Conservation (phyloP, 2,888 invertebrate genomes). For the Acrobasis repandana region DNA sequence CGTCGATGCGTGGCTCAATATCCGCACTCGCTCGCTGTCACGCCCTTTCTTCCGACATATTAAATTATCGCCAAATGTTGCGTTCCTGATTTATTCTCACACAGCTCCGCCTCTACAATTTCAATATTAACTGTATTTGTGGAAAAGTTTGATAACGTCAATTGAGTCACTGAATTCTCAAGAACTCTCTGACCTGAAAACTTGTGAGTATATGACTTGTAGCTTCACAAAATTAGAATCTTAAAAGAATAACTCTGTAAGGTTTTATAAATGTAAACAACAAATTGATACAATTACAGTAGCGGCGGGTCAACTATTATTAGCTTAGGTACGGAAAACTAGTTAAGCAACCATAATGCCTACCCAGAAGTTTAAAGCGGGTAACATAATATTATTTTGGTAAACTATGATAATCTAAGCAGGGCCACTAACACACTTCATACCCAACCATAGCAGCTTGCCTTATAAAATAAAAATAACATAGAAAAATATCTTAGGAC, state of each 20-base stretch:
- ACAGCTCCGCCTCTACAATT: constrained; percentile 34
- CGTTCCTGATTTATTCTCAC: constrained; percentile 57
- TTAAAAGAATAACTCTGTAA: too few species aligned
- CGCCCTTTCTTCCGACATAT: constrained; percentile 58
- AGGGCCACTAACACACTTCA: constrained; percentile 10
- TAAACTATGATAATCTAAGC: constrained; percentile 16
- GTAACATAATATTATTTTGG: constrained; percentile 10
- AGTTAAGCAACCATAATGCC: constrained; percentile 16
- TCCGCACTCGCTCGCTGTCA: constrained; percentile 42
- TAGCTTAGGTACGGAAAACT: constrained; percentile 28
- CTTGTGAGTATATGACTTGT: too few species aligned
- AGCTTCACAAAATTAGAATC: too few species aligned
- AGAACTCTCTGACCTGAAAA: background rate
- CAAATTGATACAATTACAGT: background rate
- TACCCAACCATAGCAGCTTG: constrained; percentile 1
- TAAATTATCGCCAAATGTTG: constrained; percentile 71
- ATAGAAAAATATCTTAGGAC: background rate
- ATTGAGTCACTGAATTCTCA: background rate
- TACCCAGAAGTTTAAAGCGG: constrained; percentile 2
- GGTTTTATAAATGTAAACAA: too few species aligned
- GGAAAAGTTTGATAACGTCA: background rate
- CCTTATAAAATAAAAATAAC: background rate
- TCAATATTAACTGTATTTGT: constrained; percentile 29
- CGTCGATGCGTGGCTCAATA: constrained; percentile 36
- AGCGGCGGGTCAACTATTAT: constrained; percentile 14